phyloP scores from a whole-genome alignment of 2,113 vertebrate species.

The Rhinolophus sinicus region DNA sequence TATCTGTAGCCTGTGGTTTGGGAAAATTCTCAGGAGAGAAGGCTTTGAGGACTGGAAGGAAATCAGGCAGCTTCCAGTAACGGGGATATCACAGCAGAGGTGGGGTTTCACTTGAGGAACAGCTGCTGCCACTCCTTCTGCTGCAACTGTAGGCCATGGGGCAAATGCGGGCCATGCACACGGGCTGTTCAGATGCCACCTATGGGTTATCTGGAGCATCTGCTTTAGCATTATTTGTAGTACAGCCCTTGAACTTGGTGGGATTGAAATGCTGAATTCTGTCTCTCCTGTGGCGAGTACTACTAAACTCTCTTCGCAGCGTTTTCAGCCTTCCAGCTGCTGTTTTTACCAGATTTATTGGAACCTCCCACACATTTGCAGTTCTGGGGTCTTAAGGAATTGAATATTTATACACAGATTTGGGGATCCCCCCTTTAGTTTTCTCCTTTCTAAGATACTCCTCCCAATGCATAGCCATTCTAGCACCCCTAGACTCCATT shows the following conservation, averaged over 20 bases:
- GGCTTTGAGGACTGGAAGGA: not conserved
- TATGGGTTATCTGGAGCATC: not conserved
- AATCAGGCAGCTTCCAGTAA: not conserved
- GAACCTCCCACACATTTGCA: not conserved
- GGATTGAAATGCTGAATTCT: not conserved
- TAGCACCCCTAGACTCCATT: not conserved
- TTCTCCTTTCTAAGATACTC: not conserved
- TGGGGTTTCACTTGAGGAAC: not conserved
- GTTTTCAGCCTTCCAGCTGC: not conserved
- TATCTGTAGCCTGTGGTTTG: not conserved
- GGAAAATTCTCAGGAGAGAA: not conserved
- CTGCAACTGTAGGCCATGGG: not conserved
- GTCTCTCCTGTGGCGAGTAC: not conserved
- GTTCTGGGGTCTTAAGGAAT: not conserved
- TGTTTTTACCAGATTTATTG: constrained; percentile 2
- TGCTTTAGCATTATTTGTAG: not conserved
- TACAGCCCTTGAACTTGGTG: not conserved
- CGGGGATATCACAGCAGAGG: not conserved
- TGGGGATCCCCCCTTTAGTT: not conserved
- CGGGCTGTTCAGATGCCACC: not conserved
- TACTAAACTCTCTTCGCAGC: not conserved
- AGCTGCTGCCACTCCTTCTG: not conserved
- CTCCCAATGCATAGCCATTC: not conserved
- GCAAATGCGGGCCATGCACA: not conserved
- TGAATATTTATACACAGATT: not conserved